Conservation (phyloP, 2,888 invertebrate species). For the Enchytraeus crypticus region DNA sequence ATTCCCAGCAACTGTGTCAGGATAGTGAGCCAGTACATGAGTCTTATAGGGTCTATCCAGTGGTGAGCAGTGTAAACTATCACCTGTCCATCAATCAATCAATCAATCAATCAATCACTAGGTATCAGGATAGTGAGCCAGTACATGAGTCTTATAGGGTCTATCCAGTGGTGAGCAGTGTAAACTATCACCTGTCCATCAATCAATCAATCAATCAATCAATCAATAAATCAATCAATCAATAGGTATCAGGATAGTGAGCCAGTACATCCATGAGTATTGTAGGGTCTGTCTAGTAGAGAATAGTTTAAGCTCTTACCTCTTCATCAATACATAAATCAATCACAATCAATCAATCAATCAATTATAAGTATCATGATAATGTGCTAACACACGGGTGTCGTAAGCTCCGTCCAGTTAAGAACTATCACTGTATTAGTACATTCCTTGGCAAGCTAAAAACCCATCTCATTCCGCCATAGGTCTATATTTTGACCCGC, state of each 20-base stretch:
- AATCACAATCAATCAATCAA: too few relatives aligned
- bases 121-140: constrained; percentile 90
- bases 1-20: constrained; percentile 71
- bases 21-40: constrained; percentile 86
- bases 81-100: constrained; percentile 32
- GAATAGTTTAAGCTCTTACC: constrained; percentile 56
- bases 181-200: constrained; percentile 38
- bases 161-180: constrained; percentile 80
- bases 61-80: constrained; percentile 62
- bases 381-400: too few relatives aligned
- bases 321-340: constrained; percentile 28
- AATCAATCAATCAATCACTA: too few relatives aligned
- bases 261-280: constrained; percentile 84
- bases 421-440: too few relatives aligned
- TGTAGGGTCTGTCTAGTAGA: constrained; percentile 86
- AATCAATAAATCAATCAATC: too few relatives aligned
- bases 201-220: background rate
- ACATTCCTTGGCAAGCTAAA: too few relatives aligned
- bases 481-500: too few relatives aligned
- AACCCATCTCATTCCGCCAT: too few relatives aligned
- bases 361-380: too few relatives aligned
- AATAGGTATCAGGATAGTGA: constrained; percentile 90
- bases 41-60: constrained; percentile 88
- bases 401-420: too few relatives aligned
- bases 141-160: constrained; percentile 83